Conservation (phyloP, 37 sponge, comb jelly and placozoan genomes). For the Beroe ovata region DNA sequence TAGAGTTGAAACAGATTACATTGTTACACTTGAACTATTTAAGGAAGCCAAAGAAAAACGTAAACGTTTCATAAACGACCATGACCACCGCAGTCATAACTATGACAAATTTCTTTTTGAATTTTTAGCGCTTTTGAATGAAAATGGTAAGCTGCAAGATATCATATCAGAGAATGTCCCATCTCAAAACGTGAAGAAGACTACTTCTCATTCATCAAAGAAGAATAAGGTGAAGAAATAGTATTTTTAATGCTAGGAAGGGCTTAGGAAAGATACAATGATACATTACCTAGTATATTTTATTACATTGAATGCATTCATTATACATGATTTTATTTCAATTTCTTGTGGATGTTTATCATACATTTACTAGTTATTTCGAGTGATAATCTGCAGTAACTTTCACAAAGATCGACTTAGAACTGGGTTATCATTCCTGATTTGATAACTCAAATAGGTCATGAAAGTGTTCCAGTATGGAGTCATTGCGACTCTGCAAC, state of each 20-base stretch:
- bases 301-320: neutral
- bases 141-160: constrained; percentile 26
- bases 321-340: too few species aligned
- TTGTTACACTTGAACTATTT: constrained; percentile 12
- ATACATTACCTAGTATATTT: too few species aligned
- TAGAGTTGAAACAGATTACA: constrained; percentile 14
- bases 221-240: constrained; percentile 20
- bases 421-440: neutral
- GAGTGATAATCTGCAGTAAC: too few species aligned
- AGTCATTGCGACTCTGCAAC: constrained; percentile 17
- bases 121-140: constrained; percentile 20
- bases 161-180: constrained; percentile 23
- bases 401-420: neutral
- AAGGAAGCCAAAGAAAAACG: constrained; percentile 42
- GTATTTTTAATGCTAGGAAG: too few species aligned
- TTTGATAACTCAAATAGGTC: neutral
- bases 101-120: constrained; percentile 58
- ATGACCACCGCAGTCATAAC: constrained; percentile 45
- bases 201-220: constrained; percentile 1
- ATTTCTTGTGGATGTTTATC: too few species aligned
- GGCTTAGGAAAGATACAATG: too few species aligned
- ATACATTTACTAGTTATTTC: too few species aligned
- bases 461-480: constrained; percentile 50
- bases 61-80: neutral
- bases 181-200: neutral